phyloP scores from a whole-genome alignment of 2,888 invertebrate genomes.

The Anaspis maculata region DNA sequence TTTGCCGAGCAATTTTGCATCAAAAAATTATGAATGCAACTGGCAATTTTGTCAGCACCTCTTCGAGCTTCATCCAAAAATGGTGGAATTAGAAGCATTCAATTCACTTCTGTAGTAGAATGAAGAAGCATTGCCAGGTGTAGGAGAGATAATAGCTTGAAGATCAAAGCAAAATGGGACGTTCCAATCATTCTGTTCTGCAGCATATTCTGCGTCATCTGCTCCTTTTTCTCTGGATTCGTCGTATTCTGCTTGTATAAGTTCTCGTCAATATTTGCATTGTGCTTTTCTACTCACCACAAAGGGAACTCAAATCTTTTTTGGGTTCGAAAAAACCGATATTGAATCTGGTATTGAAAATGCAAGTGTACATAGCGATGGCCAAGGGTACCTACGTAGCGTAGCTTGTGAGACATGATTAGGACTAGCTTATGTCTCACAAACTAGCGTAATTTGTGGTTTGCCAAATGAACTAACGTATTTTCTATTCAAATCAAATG shows the following conservation, averaged over 20 bases:
- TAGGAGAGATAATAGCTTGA: background rate
- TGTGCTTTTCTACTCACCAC: background rate
- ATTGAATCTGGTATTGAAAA: conserved; percentile 1
- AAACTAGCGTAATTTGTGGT: too few species aligned
- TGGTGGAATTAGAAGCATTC: too few species aligned
- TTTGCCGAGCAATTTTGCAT: too few species aligned
- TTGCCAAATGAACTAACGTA: too few species aligned
- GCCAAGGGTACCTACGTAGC: too few species aligned
- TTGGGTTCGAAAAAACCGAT: background rate
- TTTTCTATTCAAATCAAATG: too few species aligned
- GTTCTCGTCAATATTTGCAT: background rate
- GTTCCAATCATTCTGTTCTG: background rate
- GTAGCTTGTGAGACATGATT: too few species aligned
- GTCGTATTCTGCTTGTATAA: background rate
- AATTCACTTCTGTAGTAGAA: too few species aligned
- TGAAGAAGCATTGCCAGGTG: background rate
- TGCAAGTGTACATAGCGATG: background rate
- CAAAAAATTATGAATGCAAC: too few species aligned
- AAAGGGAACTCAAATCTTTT: background rate
- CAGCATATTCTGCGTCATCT: background rate
- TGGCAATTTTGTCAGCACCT: too few species aligned
- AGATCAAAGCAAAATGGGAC: background rate
- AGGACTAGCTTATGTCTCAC: too few species aligned
- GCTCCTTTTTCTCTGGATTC: background rate
- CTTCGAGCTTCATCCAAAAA: too few species aligned